Percentiles rank a stretch among this genome's conserved stretches.
Conservation (phyloP, 2,797 vertebrate species). For the Crocodylus rhombifer region DNA sequence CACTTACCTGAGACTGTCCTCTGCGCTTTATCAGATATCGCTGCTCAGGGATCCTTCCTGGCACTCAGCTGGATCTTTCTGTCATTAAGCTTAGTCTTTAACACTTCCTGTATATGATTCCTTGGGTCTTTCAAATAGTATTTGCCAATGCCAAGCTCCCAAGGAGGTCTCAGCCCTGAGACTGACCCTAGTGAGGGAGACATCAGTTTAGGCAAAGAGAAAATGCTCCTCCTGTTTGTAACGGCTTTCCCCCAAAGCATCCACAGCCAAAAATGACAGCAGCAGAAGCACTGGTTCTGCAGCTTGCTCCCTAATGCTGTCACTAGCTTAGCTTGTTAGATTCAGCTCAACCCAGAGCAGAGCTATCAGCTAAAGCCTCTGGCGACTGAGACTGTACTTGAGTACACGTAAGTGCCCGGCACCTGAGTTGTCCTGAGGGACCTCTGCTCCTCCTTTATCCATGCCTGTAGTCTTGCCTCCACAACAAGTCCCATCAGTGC, state of each 20-base stretch:
- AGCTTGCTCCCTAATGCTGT: neutral
- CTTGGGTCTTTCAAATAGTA: neutral
- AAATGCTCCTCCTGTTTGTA: neutral
- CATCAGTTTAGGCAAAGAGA: neutral
- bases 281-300: neutral
- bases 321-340: neutral
- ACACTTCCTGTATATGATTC: neutral
- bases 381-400: neutral
- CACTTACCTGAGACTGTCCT: neutral
- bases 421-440: neutral
- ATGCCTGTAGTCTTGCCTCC: neutral
- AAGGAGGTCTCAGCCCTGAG: neutral
- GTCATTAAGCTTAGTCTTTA: neutral
- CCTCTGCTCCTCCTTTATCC: neutral
- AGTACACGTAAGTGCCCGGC: neutral
- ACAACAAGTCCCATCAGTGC: neutral
- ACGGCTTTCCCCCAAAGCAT: neutral
- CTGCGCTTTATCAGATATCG: neutral
- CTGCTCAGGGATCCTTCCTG: neutral
- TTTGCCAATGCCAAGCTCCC: too few species aligned
- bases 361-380: neutral
- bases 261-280: neutral
- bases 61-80: neutral
- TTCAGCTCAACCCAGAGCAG: neutral
- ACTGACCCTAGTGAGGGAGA: neutral